Conservation (phyloP, 2,888 invertebrate genomes). For the Calephelis perditalis region DNA sequence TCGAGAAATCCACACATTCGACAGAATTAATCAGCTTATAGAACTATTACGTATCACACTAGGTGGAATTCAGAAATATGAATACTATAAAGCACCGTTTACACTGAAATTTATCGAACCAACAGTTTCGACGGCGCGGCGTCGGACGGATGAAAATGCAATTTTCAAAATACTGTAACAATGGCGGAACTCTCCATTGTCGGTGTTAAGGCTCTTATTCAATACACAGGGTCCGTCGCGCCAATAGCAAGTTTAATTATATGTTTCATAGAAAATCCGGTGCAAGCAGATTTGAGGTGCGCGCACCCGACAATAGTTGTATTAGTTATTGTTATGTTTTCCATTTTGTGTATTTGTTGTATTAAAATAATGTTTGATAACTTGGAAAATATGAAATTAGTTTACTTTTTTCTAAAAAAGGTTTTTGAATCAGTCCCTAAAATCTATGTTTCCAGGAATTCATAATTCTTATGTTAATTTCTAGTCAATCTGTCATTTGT, state of each 20-base stretch:
- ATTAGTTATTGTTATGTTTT: slow-evolving; percentile 14
- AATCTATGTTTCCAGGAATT: too few species aligned
- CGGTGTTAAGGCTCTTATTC: slow-evolving; percentile 28
- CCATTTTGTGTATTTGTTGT: background rate
- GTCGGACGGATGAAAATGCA: slow-evolving; percentile 30
- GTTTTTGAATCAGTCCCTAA: too few species aligned
- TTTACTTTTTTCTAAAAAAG: too few species aligned
- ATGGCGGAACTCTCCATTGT: slow-evolving; percentile 30
- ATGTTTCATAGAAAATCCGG: slow-evolving; percentile 32
- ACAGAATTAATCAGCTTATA: slow-evolving; percentile 9
- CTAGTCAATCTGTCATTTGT: too few species aligned
- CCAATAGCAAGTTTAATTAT: slow-evolving; percentile 33
- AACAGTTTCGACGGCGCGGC: slow-evolving; percentile 23
- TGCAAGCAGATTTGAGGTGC: slow-evolving; percentile 32
- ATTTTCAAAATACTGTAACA: slow-evolving; percentile 33
- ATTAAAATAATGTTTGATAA: too few species aligned
- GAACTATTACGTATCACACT: background rate
- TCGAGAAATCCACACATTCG: background rate
- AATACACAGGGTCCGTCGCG: slow-evolving; percentile 26
- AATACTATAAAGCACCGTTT: slow-evolving; percentile 17
- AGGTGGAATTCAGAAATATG: slow-evolving; percentile 2
- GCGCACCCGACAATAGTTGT: slow-evolving; percentile 14
- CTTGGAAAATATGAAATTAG: too few species aligned
- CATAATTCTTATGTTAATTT: too few species aligned
- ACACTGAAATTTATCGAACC: slow-evolving; percentile 27